A percentile compares a stretch with the other conserved stretches of the same genome.
Conservation (phyloP, 2,113 vertebrate species). For the Tragelaphus scriptus region DNA sequence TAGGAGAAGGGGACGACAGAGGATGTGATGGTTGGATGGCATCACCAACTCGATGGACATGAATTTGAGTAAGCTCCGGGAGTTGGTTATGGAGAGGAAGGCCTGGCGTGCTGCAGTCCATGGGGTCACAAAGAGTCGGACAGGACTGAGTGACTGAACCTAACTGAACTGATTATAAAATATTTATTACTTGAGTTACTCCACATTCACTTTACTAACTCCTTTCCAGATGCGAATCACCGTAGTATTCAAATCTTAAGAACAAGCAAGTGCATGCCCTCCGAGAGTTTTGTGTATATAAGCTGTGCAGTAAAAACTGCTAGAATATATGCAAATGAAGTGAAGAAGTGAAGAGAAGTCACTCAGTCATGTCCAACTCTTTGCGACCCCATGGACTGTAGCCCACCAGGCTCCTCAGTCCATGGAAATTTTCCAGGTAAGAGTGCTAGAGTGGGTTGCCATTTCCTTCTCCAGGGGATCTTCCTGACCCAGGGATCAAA, state of each 20-base stretch:
- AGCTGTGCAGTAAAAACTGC: fast-evolving
- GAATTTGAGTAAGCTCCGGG: fast-evolving
- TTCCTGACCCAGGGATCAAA: background rate
- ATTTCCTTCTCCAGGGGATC: background rate
- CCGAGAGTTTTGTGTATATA: background rate
- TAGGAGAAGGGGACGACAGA: background rate
- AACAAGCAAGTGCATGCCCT: background rate
- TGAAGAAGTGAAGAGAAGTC: background rate
- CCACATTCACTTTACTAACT: background rate
- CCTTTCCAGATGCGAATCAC: background rate
- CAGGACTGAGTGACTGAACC: background rate
- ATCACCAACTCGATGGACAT: background rate
- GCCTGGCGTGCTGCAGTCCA: background rate
- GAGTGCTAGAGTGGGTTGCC: background rate
- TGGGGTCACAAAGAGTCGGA: background rate
- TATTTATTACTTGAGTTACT: background rate
- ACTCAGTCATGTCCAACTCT: fast-evolving
- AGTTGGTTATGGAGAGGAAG: background rate
- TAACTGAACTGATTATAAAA: background rate
- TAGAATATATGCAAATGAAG: background rate
- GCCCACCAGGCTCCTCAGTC: background rate
- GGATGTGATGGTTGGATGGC: background rate
- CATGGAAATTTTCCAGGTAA: background rate
- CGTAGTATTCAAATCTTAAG: background rate
- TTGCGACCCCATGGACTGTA: background rate